These are phyloP conservation scores for Ornithoptera alexandrae DNA, from an alignment of 2,888 invertebrate genomes.

Conservation along the genomic window DNA sequence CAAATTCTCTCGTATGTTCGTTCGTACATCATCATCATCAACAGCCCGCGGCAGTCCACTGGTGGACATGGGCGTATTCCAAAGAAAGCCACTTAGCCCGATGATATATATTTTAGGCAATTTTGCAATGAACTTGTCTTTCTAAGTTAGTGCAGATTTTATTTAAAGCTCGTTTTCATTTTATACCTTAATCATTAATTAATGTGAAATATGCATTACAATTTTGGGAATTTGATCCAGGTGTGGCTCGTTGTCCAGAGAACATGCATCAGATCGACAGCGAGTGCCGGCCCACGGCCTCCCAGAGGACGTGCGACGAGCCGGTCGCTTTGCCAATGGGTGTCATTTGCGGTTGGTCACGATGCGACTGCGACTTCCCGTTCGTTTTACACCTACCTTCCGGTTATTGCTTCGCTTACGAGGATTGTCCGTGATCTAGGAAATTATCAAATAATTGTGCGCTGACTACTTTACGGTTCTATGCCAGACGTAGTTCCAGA, in stretches of 20 bases:
- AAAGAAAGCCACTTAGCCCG: no score
- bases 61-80: no score
- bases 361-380: conserved; percentile 72
- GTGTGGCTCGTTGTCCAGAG: conserved; percentile 61
- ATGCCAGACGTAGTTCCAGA: background rate
- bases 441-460: background rate
- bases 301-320: conserved; percentile 69
- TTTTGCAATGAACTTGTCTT: no score
- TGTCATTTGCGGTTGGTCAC: conserved; percentile 64
- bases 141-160: no score
- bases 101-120: no score
- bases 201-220: no score
- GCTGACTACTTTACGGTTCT: background rate
- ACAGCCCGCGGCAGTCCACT: no score
- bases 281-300: conserved; percentile 64
- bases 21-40: no score
- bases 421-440: conserved; percentile 57
- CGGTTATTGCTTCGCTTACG: conserved; percentile 66
- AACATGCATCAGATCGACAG: conserved; percentile 67
- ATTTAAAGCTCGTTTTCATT: no score
- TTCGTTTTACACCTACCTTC: conserved; percentile 63
- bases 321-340: conserved; percentile 66
- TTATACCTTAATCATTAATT: no score
- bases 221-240: conserved; percentile 39
- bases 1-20: no score